Percentiles rank a stretch among this genome's conserved stretches.
These are phyloP conservation scores for Drosophila melanica DNA, from an alignment of 1,140 invertebrate genomes.

Conservation along the genomic window DNA sequence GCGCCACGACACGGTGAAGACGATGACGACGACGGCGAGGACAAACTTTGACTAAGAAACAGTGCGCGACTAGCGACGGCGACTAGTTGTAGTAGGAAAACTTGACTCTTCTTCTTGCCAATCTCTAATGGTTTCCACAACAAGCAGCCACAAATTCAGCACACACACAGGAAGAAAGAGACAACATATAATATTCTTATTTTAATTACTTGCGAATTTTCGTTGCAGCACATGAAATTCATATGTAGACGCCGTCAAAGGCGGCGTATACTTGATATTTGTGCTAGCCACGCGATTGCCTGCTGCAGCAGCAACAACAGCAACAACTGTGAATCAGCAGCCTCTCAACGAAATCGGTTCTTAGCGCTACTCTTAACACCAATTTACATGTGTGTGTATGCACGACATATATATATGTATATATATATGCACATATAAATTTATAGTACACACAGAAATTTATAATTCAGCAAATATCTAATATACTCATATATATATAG, in stretches of 20 bases:
- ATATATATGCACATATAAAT: conserved; percentile 5
- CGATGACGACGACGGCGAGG: conserved; percentile 56
- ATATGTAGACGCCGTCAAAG: conserved; percentile 49
- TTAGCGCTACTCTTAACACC: conserved; percentile 41
- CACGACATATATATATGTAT: conserved; percentile 18
- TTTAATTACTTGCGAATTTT: conserved; percentile 78
- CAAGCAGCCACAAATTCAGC: conserved; percentile 43
- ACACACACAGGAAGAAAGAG: conserved; percentile 31
- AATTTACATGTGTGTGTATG: conserved; percentile 34
- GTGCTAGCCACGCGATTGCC: conserved; percentile 37
- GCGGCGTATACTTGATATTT: conserved; percentile 60
- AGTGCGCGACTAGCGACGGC: conserved; percentile 56
- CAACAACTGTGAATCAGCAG: conserved; percentile 42
- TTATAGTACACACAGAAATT: background rate
- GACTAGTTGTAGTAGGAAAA: conserved; percentile 52
- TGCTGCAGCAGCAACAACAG: conserved; percentile 35
- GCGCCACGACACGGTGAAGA: conserved; percentile 15
- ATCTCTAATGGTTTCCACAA: conserved; percentile 63
- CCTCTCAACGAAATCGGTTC: conserved; percentile 6
- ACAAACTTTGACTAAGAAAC: conserved; percentile 71
- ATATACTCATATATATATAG: conserved; percentile 11
- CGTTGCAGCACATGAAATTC: conserved; percentile 57
- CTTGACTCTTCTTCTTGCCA: conserved; percentile 38
- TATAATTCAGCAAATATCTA: conserved; percentile 12
- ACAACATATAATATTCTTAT: conserved; percentile 64